Base-by-base conservation (phyloP, 1,140 invertebrate genomes). In the Tyrophagus putrescentiae region DNA sequence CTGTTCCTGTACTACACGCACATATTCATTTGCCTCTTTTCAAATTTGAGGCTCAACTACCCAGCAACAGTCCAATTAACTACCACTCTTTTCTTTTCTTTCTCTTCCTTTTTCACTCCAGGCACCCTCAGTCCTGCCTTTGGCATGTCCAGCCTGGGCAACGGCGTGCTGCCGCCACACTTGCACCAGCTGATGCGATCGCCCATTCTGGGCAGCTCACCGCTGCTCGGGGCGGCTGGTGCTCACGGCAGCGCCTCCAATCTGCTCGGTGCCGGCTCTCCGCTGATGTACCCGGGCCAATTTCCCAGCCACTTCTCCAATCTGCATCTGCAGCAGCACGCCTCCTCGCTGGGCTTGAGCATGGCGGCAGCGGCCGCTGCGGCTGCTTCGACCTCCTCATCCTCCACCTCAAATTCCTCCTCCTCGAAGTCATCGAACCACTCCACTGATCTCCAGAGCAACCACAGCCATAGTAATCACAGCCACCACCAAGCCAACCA, bases 71-170 rank as follows among this genome's bases (percentile, higher is more conserved):
- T 39, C 13, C 13, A 39, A 13, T 41, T n/a, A 16, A 28, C 16
- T 25, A 45, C 39, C 34, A 33, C n/a, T 59, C 29, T 4, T 29
- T 59, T 42, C 45, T 25, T 28, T 5, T 28, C 33, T 42, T 25
- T 36, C 56, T 36, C 31, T 57, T 21, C 23, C 25, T 42, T 21
- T 7, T 32, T 54, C 52, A 9, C 28, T 54, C 11, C 56, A 65
- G 64, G 64, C 33, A 63, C 65, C 1, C 32, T 67, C 4, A 67
- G 65, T 63, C 65, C 66, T 27, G 54, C 67, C 32, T 62, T 67
- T n/a, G 64, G 66, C 21, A 16, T 33, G 21, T 21, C 45, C 36
- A 41, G 34, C 57, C 1, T 48, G 56, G 11, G 60, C 62, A 13
- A 44, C 52, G 39, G 36, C 1, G 28, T 59, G 21, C 64, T 65